Evolutionary conservation across 35 echinoderm and acorn worm genomes (phyloP), one percentile per base, ranked within the genome.

Genomic region (Acanthaster planci): DNA sequence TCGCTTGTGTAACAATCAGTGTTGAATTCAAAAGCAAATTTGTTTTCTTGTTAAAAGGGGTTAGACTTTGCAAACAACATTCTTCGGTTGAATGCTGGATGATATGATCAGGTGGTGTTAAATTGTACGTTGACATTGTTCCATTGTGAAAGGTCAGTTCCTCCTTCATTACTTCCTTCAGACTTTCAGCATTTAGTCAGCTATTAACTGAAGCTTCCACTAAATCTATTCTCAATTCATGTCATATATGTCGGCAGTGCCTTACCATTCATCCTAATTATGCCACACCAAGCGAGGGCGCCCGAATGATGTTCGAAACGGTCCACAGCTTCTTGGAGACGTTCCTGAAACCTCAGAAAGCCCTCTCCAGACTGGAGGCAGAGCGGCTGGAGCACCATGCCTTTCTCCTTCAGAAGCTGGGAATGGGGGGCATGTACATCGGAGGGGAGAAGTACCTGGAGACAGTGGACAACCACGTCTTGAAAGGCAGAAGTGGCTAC

Each of bases 251-350:
- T 82, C 10, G 81, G 14, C 17, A 93, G 92, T 88, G 86, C 18
- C 86, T 93, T 35, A 51, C 60, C 29, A 22, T 89, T 23, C 22
- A 88, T 42, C 60, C 78, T 54, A 89, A 67, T 15, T 93, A 93
- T 60, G 34, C 86, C 9, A 89, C 86, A 30, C 92, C 92, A 4
- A 87, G 60, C 15, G 86, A 79, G 36, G 92, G 92, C 3, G 92
- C 92, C 53, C 51, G 59, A 53, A 47, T 93, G 55, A 93, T 93
- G 92, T 93, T 89, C 54, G 92, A 93, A 37, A 89, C 92, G 37
- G 86, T 89, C 18, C 56, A 85, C 7, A 44, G 79, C 17, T 78
- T 86, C 56, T 84, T 92, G 30, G 37, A 40, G 8, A 54, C 40
- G 5, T 78, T 92, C 18, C 90, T 86, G 10, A 52, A 85, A 36